A percentile compares a stretch with the other conserved stretches of the same genome.
phyloP scores from a whole-genome alignment of 2,113 vertebrate genomes.

The Psammodynastes pulverulentus region DNA sequence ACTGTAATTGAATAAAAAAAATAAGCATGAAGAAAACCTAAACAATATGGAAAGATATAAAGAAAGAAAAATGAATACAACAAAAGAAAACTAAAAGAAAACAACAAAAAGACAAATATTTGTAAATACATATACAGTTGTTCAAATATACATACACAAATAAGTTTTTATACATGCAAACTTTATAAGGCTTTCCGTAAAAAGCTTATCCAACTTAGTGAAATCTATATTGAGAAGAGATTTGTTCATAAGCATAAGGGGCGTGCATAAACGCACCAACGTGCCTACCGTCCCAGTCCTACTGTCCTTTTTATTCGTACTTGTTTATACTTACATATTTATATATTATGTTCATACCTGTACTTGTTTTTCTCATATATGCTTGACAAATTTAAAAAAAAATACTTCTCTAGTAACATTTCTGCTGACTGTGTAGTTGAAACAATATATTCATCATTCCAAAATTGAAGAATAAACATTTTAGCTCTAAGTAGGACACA shows the following conservation, averaged over 20 bases:
- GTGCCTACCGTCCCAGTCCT: no score
- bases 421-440: not conserved
- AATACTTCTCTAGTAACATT: not conserved
- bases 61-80: not conserved
- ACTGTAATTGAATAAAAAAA: not conserved
- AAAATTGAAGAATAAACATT: not conserved
- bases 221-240: not conserved
- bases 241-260: not conserved
- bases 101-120: not conserved
- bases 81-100: not conserved
- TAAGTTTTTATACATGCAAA: not conserved
- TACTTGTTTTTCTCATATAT: no score
- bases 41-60: not conserved
- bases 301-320: no score
- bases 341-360: no score
- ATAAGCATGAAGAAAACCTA: not conserved
- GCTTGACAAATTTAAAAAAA: no score
- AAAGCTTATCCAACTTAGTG: not conserved
- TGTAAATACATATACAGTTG: not conserved
- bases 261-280: no score
- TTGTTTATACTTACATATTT: no score
- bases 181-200: not conserved
- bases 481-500: not conserved
- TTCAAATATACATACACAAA: not conserved
- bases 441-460: not conserved